Base-by-base conservation (phyloP, 2,888 invertebrate genomes). In the Epinotia nisella region DNA sequence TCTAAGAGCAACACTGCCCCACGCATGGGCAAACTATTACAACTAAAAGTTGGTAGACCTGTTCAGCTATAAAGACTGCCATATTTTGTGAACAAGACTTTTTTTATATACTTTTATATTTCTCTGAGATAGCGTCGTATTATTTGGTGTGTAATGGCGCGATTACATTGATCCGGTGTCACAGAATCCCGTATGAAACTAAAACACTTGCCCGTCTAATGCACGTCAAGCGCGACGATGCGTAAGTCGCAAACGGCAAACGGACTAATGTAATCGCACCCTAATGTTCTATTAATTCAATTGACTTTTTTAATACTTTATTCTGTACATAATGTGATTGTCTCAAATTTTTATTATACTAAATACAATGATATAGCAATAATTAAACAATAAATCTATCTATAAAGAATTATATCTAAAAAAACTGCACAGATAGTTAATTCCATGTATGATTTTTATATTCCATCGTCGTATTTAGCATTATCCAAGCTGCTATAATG, bases 311-410 rank as follows among this genome's bases (percentile, higher is more conserved):
- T 24, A 53, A 39, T 39, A 35, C 19, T 55, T 53, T 65, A 55
- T 21, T 7, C 19, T 66, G 66, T 66, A 65, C 55, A 65, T 65
- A 55, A 45, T 61, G 45, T 66, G 39, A 66, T 7, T 41, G 66
- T 56, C 41, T 66, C 66, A 56, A 66, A 53, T 62, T 70, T 70
- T 70, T 45, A 70, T 62, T 56, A 66, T 55, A 56, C 55, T 66
- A 66, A 70, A 60, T 64, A 70, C 66, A 71, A 72, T 66, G 35
- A 65, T 60, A 49, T 72, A 72, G 67, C 62, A 68, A 72, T 72
- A 72, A 68, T 24, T 68, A 59, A 56, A 68, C 49, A 68, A 72
- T 72, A 72, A 67, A 70, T 3, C 13, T 72, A 62, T 62, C 35
- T 60, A 67, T 72, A 62, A 67, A 62, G 21, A 68, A 72, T 55